These are phyloP conservation scores for Phaenicophaeus curvirostris DNA, from an alignment of 2,797 vertebrate species.

Conservation along the genomic window DNA sequence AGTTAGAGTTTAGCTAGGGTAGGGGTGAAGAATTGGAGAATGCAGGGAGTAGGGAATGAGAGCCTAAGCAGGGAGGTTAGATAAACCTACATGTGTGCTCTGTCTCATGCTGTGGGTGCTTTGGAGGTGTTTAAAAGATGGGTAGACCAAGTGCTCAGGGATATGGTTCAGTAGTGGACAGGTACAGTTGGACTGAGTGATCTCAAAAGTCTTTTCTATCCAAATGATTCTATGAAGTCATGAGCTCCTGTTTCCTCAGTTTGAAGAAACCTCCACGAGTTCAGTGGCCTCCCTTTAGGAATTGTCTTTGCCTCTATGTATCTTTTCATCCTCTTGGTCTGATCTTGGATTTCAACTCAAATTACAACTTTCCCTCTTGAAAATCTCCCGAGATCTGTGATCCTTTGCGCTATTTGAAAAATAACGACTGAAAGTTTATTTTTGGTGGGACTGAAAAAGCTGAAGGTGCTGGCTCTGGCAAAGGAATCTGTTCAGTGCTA, in stretches of 20 bases:
- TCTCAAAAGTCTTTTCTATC: no score
- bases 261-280: neutral
- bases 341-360: neutral
- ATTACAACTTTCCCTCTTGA: neutral
- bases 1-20: neutral
- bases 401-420: neutral
- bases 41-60: neutral
- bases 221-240: no score
- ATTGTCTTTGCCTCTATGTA: neutral
- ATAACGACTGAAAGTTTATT: neutral
- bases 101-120: neutral
- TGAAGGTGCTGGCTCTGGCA: neutral
- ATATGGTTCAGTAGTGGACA: no score
- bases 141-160: no score
- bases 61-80: neutral
- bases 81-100: neutral
- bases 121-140: neutral
- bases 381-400: neutral
- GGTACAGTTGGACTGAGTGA: no score
- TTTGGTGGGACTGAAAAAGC: neutral
- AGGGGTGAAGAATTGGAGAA: neutral
- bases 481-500: neutral
- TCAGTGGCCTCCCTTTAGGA: neutral
- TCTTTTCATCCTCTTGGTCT: neutral
- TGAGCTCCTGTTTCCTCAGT: neutral